Base-by-base conservation (phyloP, 2,113 vertebrate genomes). In the Chionomys nivalis region DNA sequence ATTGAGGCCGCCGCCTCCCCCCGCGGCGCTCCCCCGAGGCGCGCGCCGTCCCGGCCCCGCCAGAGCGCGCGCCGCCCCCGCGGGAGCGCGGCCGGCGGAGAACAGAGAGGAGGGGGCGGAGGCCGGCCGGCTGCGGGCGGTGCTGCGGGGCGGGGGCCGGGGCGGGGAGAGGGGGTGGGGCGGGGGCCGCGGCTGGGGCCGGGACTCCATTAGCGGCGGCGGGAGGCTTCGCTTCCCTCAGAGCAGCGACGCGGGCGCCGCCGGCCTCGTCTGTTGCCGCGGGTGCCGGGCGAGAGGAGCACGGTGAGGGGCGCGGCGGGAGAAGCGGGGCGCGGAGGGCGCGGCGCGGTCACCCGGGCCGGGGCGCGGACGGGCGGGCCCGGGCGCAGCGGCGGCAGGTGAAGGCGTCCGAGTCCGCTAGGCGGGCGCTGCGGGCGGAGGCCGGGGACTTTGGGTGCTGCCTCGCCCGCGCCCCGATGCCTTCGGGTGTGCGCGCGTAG, bases 131-230 rank as follows among this genome's bases (percentile, higher is more conserved):
- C 79, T n/a, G 52, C 79, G 52, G 79, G 91, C 88, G 89, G 94
- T 68, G 78, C 87, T 21, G 89, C 93, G 39, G 23, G 10, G 47
- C 23, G 75, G 66, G 52, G 79, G 47, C 86, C 94, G 39, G 23
- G 10, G 47, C 23, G 75, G 66, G 52, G 90, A 65, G 96, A 36
- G 63, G 70, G 49, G 58, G 73, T 73, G 94, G 96, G 44, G 90
- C 92, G 94, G 33, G 72, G n/a, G 83, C 66, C 52, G 89, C 19
- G 91, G 94, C 91, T 26, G 89, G 94, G 87, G 33, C 52, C 93
- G 4, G 87, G 97, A 96, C 96, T 98, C 96, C 97, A 97, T 97
- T 97, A 97, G 96, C 36, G 1, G 63, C 90, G 79, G 73, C 23
- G 17, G 75, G 87, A 89, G 70, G 91, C 77, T 42, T 36, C 3